These are phyloP conservation scores for Tamias sibiricus DNA, from an alignment of 2,113 vertebrate genomes.

Conservation along the genomic window DNA sequence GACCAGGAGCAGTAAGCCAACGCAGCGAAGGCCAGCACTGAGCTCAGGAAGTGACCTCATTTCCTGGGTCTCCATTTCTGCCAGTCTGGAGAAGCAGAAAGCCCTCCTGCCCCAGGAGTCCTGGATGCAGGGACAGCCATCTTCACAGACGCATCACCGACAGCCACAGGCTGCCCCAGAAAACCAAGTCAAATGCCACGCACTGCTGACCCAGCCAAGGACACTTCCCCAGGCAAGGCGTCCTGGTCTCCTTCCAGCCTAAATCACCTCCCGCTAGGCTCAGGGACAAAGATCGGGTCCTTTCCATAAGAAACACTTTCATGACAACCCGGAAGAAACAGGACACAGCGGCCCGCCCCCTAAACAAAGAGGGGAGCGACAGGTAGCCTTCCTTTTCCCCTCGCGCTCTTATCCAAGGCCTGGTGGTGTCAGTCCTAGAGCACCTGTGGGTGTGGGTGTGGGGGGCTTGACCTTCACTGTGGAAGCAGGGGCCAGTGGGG, in stretches of 20 bases:
- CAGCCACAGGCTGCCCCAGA: not conserved
- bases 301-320: not conserved
- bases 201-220: accelerated
- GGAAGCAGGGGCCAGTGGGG: not conserved
- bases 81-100: not conserved
- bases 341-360: accelerated
- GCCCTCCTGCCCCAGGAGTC: not conserved
- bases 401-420: not conserved
- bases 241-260: not conserved
- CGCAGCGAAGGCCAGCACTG: too few relatives aligned
- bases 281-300: not conserved
- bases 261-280: not conserved
- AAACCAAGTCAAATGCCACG: not conserved
- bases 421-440: not conserved
- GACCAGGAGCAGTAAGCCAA: too few relatives aligned
- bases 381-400: not conserved
- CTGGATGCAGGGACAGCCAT: too few relatives aligned
- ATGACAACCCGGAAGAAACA: not conserved
- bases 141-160: not conserved
- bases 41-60: too few relatives aligned
- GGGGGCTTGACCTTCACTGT: accelerated
- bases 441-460: accelerated
- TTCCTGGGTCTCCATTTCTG: too few relatives aligned
- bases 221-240: not conserved
- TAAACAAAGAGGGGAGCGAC: not conserved